A percentile compares a stretch with the other conserved stretches of the same genome.
These are phyloP conservation scores for Formica aserva DNA, from an alignment of 2,888 invertebrate species.

Conservation along the genomic window DNA sequence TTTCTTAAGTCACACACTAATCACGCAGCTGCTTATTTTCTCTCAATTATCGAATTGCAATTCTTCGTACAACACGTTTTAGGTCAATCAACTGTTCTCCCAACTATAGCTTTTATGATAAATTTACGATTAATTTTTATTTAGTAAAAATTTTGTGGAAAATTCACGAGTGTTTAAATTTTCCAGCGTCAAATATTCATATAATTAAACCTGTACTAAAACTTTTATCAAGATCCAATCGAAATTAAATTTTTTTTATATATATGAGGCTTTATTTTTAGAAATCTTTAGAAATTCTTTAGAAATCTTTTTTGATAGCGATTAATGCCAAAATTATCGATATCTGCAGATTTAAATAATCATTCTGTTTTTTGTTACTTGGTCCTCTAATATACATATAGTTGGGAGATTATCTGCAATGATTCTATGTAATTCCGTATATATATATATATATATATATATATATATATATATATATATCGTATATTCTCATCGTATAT, in stretches of 20 bases:
- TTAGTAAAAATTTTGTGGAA: background rate
- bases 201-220: background rate
- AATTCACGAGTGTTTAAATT: background rate
- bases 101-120: background rate
- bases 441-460: background rate
- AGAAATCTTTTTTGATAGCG: background rate
- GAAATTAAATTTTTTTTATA: slow-evolving; percentile 1
- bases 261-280: background rate
- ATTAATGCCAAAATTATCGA: background rate
- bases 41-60: background rate
- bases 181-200: background rate
- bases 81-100: slow-evolving; percentile 11
- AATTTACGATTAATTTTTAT: background rate
- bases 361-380: background rate
- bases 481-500: background rate
- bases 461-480: background rate
- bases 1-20: slow-evolving; percentile 4
- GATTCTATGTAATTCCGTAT: background rate
- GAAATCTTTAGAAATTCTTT: too few species aligned
- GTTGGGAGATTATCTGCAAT: slow-evolving; percentile 9
- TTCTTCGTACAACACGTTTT: slow-evolving; percentile 3
- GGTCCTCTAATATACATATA: slow-evolving; percentile 6
- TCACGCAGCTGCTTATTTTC: background rate
- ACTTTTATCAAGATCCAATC: background rate
- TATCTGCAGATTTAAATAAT: background rate